phyloP scores from a whole-genome alignment of 1,140 invertebrate genomes.

The Hyposmocoma kahamanoa region DNA sequence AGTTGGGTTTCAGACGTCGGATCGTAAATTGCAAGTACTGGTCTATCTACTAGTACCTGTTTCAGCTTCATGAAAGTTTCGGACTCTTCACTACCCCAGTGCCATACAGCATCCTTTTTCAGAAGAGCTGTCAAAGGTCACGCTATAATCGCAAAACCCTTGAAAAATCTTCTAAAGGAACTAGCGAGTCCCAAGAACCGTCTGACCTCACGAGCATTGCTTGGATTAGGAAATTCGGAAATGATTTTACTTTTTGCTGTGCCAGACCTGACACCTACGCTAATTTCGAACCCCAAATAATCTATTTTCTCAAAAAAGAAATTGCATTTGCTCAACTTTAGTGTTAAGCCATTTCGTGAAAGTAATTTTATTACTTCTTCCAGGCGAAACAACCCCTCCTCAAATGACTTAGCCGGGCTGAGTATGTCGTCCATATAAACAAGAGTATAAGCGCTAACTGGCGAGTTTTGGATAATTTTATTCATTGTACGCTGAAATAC shows the following conservation, averaged over 20 bases:
- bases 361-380: constrained; percentile 22
- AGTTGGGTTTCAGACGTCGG: not conserved
- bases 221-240: constrained; percentile 9
- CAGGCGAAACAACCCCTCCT: constrained; percentile 23
- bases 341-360: constrained; percentile 21
- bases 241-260: constrained; percentile 15
- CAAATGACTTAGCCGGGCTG: constrained; percentile 21
- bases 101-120: constrained; percentile 16
- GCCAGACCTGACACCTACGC: constrained; percentile 20
- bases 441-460: constrained; percentile 22
- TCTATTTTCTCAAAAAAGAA: constrained; percentile 25
- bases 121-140: constrained; percentile 19
- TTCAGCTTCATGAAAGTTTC: not conserved
- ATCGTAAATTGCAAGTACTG: constrained; percentile 1
- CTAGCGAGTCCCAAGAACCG: constrained; percentile 28
- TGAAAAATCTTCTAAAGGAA: constrained; percentile 36
- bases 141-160: constrained; percentile 21
- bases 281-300: constrained; percentile 27
- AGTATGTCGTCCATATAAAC: constrained; percentile 12
- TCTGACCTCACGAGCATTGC: constrained; percentile 23
- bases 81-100: constrained; percentile 9
- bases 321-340: constrained; percentile 28
- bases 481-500: constrained; percentile 7
- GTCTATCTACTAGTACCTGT: not conserved
- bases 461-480: not conserved